Conservation (phyloP, 2,888 invertebrate species). For the Fragum fragum region DNA sequence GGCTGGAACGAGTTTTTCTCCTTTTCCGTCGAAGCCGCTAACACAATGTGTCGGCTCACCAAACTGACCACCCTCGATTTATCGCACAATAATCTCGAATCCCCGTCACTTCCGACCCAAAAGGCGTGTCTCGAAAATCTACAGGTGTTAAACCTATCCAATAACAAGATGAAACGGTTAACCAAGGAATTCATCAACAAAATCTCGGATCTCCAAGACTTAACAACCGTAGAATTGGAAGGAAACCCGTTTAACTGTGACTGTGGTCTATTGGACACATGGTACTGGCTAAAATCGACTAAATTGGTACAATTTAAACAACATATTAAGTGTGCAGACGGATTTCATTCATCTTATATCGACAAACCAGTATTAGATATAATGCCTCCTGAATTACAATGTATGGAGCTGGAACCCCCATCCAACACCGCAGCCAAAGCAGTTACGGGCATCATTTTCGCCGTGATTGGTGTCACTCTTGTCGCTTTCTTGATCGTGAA, state of each 20-base stretch:
- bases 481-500: conserved; percentile 48
- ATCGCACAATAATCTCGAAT: conserved; percentile 59
- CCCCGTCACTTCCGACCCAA: conserved; percentile 45
- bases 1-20: conserved; percentile 66
- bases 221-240: conserved; percentile 55
- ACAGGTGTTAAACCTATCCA: conserved; percentile 63
- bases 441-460: conserved; percentile 54
- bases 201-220: conserved; percentile 37
- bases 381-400: conserved; percentile 48
- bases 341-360: conserved; percentile 65
- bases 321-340: conserved; percentile 53
- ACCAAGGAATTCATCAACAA: conserved; percentile 49
- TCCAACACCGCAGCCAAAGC: conserved; percentile 48
- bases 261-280: conserved; percentile 66
- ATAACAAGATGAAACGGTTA: conserved; percentile 60
- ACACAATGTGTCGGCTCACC: conserved; percentile 65
- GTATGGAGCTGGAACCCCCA: conserved; percentile 28
- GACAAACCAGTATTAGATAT: conserved; percentile 43
- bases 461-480: conserved; percentile 47
- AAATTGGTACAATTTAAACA: conserved; percentile 47
- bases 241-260: conserved; percentile 71
- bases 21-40: conserved; percentile 53
- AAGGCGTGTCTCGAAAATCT: conserved; percentile 55
- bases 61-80: conserved; percentile 61
- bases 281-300: conserved; percentile 67